These are phyloP conservation scores for Leptinotarsa texana DNA, from an alignment of 1,140 invertebrate species.

Conservation along the genomic window DNA sequence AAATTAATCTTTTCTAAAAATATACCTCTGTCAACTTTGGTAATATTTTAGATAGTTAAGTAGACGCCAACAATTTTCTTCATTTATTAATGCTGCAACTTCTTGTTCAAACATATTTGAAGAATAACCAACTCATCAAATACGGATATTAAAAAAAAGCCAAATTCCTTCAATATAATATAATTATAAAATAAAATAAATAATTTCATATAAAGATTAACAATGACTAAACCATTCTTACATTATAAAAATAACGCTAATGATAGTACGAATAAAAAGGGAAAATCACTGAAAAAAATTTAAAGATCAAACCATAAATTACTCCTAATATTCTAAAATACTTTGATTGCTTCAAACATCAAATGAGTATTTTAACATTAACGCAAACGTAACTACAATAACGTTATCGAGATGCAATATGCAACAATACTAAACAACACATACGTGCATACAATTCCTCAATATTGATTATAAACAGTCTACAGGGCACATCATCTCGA, in stretches of 20 bases:
- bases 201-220: conserved; percentile 33
- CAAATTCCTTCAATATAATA: conserved; percentile 16
- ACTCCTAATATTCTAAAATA: conserved; percentile 1
- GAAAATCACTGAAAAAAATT: background rate
- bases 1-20: too few relatives aligned
- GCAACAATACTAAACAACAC: conserved; percentile 35
- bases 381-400: conserved; percentile 25
- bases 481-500: conserved; percentile 11
- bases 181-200: conserved; percentile 40
- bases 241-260: background rate
- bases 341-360: conserved; percentile 18
- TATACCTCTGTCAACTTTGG: too few relatives aligned
- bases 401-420: conserved; percentile 34
- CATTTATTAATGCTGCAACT: too few relatives aligned
- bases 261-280: background rate
- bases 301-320: too few relatives aligned
- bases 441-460: conserved; percentile 36
- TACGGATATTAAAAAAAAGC: too few relatives aligned
- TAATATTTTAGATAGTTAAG: too few relatives aligned
- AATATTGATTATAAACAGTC: conserved; percentile 34
- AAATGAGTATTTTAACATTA: conserved; percentile 14
- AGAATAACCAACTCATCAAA: too few relatives aligned
- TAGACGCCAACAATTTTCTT: too few relatives aligned
- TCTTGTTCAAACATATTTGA: too few relatives aligned
- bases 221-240: conserved; percentile 28